phyloP scores from a whole-genome alignment of 1,140 invertebrate genomes.

The Triops longicaudatus region DNA sequence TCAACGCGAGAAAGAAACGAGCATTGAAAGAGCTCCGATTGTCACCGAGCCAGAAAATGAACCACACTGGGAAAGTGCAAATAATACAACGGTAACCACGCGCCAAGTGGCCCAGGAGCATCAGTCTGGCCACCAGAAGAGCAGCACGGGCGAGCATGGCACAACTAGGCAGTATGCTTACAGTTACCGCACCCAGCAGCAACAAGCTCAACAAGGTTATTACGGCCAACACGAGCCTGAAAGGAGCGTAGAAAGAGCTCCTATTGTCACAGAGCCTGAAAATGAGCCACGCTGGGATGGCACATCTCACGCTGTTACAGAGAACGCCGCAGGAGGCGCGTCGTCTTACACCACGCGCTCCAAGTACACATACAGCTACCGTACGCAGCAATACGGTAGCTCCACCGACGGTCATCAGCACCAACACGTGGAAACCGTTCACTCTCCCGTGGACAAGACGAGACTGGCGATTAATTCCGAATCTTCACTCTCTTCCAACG shows the following conservation, averaged over 20 bases:
- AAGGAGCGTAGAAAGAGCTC: neutral
- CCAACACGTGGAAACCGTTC: neutral
- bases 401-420: neutral
- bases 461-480: neutral
- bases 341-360: neutral
- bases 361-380: neutral
- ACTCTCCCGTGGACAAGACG: neutral
- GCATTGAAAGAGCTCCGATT: neutral
- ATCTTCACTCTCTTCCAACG: neutral
- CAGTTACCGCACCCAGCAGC: conserved; percentile 19
- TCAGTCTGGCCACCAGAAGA: neutral
- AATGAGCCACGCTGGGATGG: neutral
- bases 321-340: neutral
- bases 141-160: neutral
- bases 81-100: neutral
- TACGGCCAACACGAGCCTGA: neutral
- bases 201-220: neutral
- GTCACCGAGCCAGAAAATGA: neutral
- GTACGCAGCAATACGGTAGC: neutral
- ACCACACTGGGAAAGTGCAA: neutral
- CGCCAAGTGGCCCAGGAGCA: neutral
- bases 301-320: neutral
- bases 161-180: neutral
- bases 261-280: neutral
- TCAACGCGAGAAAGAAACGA: neutral